phyloP scores from a whole-genome alignment of 2,888 invertebrate genomes.

The Nemurella pictetii region DNA sequence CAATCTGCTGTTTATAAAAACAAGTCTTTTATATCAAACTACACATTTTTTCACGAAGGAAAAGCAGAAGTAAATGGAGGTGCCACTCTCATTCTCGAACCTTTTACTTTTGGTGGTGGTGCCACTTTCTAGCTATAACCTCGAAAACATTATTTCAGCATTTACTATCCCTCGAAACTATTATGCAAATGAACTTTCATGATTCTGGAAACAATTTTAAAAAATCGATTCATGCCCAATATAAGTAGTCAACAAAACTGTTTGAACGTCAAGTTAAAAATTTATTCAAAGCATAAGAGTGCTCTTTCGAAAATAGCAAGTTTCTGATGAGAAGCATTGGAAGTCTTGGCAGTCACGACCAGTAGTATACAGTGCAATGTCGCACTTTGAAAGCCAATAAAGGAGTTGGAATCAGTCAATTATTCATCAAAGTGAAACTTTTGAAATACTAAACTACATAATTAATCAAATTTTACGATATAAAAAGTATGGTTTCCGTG shows the following conservation, averaged over 20 bases:
- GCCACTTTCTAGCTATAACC: background rate
- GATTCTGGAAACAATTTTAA: background rate
- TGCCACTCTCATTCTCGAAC: too few species aligned
- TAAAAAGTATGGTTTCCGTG: background rate
- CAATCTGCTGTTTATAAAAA: background rate
- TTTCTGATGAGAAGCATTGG: background rate
- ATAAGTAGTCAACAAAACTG: background rate
- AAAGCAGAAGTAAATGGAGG: too few species aligned
- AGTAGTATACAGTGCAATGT: background rate
- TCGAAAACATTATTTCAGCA: background rate
- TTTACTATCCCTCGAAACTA: background rate
- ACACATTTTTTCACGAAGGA: too few species aligned
- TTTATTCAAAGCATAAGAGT: background rate
- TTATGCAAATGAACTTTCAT: background rate
- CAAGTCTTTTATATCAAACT: background rate
- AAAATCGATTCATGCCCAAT: background rate
- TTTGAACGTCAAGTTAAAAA: background rate
- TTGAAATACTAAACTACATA: background rate
- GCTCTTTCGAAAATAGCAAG: background rate
- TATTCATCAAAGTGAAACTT: background rate
- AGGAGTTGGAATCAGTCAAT: background rate
- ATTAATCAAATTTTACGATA: background rate
- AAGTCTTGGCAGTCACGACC: background rate
- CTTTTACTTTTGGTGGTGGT: background rate
- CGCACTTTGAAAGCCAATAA: background rate